Evolutionary conservation across 2,797 vertebrate genomes (phyloP), one percentile per base, ranked within the genome.

Genomic region (Lithobates sylvaticus): DNA sequence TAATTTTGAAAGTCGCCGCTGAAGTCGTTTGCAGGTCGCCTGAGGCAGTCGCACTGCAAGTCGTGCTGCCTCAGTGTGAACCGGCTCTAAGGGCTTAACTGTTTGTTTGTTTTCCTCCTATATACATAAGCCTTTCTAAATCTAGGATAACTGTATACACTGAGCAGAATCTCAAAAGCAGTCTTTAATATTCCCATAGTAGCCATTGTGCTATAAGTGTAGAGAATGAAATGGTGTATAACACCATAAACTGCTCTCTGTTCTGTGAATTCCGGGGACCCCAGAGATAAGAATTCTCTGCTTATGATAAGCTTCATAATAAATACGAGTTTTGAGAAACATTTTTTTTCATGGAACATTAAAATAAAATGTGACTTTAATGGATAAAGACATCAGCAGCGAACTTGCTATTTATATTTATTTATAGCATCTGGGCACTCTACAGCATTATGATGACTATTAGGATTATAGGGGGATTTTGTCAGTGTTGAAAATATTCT

Each of bases 171-270:
- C 1, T 44, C n/a, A 36, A 44, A 39, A 44, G 61, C 15, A 78
- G 23, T 26, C 36, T 58, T 65, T 23, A 78, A 39, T 78, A 47
- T n/a, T 65, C 36, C 64, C 39, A 67, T 29, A 69, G 39, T 21
- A 44, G 77, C 21, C 42, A 26, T 65, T 68, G 15, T 21, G 26
- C 67, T 79, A 13, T 10, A 61, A 44, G 64, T 16, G 42, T 32
- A 36, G 76, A 65, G 77, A 44, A 32, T 32, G 21, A 68, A 78
- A 68, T 2, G 8, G 16, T 10, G 16, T 50, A 23, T 69, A 69
- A 21, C 77, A 79, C 77, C 42, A 78, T 44, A 68, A 78, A 78
- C 64, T 47, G 18, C 65, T 29, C 32, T 70, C 42, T 80, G 44
- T 80, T 70, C 42, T 32, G 27, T 34, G 61, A 68, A 18, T 70